These are phyloP conservation scores for Hypselothyrea guttata DNA, from an alignment of 2,888 invertebrate species.

Conservation along the genomic window DNA sequence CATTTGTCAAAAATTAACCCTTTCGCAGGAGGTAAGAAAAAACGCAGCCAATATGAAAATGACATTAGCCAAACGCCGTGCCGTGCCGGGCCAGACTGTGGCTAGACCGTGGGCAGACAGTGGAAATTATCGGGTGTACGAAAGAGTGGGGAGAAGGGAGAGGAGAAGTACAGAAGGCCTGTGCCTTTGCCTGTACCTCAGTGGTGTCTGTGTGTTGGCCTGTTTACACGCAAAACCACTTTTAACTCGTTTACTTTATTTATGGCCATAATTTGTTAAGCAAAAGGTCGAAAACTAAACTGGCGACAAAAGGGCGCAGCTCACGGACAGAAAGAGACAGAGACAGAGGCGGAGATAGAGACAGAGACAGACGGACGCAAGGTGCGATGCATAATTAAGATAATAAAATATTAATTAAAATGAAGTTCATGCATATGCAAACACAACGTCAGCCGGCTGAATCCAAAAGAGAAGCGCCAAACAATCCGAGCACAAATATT, in stretches of 20 bases:
- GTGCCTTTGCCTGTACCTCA: constrained; percentile 5
- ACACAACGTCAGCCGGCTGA: constrained; percentile 35
- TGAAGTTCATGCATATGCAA: constrained; percentile 73
- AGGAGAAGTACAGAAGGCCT: constrained; percentile 3
- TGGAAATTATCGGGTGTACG: constrained; percentile 9
- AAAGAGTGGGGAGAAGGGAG: constrained; percentile 12
- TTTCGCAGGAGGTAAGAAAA: constrained; percentile 32
- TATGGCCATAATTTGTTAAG: constrained; percentile 79
- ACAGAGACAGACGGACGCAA: constrained; percentile 48
- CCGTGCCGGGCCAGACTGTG: constrained; percentile 51
- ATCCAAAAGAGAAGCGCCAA: constrained; percentile 24
- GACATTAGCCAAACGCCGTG: constrained; percentile 63
- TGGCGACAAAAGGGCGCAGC: constrained; percentile 53
- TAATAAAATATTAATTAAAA: constrained; percentile 81
- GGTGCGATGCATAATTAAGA: constrained; percentile 81
- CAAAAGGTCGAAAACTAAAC: constrained; percentile 77
- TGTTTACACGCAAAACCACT: constrained; percentile 68
- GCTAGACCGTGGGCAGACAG: constrained; percentile 54
- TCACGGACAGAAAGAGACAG: constrained; percentile 9
- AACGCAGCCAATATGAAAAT: constrained; percentile 63
- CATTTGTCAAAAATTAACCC: constrained; percentile 63
- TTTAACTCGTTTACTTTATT: constrained; percentile 80
- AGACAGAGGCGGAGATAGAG: constrained; percentile 7
- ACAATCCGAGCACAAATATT: constrained; percentile 67
- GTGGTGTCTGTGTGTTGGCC: constrained; percentile 24